These are phyloP conservation scores for Nasonia oneida DNA, from an alignment of 2,888 invertebrate species.

Conservation along the genomic window DNA sequence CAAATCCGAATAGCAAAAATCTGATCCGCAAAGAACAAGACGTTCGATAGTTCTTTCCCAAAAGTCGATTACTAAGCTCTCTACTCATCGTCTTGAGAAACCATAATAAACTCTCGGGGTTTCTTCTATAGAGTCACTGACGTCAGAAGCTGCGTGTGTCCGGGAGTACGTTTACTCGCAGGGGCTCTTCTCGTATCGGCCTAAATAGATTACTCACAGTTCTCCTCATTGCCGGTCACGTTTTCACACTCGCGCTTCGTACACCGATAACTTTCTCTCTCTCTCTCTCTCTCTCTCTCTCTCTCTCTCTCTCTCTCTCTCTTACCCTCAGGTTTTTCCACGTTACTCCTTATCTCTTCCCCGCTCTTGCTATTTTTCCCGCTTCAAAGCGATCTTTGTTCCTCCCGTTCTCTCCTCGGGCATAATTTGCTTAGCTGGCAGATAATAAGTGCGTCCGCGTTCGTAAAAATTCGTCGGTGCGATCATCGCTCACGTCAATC, in stretches of 20 bases:
- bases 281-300: no score
- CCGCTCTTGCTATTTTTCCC: neutral
- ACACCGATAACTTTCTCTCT: conserved; percentile 22
- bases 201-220: conserved; percentile 48
- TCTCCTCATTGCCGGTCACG: conserved; percentile 30
- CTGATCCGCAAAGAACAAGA: no score
- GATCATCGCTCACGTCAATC: conserved; percentile 39
- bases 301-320: neutral
- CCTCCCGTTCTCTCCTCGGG: conserved; percentile 19
- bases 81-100: no score
- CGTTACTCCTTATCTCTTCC: neutral
- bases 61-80: no score
- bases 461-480: neutral
- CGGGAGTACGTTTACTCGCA: conserved; percentile 24
- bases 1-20: neutral
- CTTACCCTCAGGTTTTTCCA: neutral
- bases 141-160: conserved; percentile 2
- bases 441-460: conserved; percentile 32
- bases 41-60: neutral
- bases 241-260: conserved; percentile 28
- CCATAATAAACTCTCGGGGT: neutral
- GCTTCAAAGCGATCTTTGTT: conserved; percentile 32
- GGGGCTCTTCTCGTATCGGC: conserved; percentile 44
- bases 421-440: conserved; percentile 46
- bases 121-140: neutral